phyloP scores from a whole-genome alignment of 2,797 vertebrate species.

The Manis crassicaudata region DNA sequence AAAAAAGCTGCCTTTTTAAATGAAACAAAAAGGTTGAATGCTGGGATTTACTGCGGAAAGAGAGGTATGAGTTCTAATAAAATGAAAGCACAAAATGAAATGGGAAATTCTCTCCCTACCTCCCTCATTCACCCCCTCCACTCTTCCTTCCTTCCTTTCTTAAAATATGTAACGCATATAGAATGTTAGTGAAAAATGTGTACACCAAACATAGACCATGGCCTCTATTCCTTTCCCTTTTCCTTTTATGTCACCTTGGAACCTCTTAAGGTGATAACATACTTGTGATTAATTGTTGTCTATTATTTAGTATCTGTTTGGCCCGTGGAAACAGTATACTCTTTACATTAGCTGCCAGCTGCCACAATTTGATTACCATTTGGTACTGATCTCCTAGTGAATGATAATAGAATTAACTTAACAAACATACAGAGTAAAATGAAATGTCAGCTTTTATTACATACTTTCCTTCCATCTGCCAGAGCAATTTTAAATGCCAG shows the following conservation, averaged over 20 bases:
- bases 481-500: slow-evolving; percentile 84
- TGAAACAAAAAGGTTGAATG: neutral
- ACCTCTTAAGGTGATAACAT: slow-evolving; percentile 6
- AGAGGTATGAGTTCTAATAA: neutral
- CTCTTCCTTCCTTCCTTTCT: neutral
- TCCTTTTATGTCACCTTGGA: neutral
- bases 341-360: slow-evolving; percentile 60
- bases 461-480: slow-evolving; percentile 85
- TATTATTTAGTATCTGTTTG: slow-evolving; percentile 65
- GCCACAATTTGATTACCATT: slow-evolving; percentile 58
- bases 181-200: neutral
- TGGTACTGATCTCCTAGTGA: slow-evolving; percentile 61
- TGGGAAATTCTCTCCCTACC: neutral
- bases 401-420: slow-evolving; percentile 82
- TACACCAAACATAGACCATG: neutral
- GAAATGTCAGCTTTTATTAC: slow-evolving; percentile 87
- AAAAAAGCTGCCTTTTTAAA: neutral
- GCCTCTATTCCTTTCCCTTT: slow-evolving; percentile 22
- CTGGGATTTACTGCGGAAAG: neutral
- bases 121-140: neutral
- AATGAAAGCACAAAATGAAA: neutral
- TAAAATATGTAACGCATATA: neutral
- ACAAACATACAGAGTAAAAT: slow-evolving; percentile 83
- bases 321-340: slow-evolving; percentile 46
- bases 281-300: slow-evolving; percentile 70